These are phyloP conservation scores for Nestor notabilis DNA, from an alignment of 2,113 vertebrate genomes.

Conservation along the genomic window DNA sequence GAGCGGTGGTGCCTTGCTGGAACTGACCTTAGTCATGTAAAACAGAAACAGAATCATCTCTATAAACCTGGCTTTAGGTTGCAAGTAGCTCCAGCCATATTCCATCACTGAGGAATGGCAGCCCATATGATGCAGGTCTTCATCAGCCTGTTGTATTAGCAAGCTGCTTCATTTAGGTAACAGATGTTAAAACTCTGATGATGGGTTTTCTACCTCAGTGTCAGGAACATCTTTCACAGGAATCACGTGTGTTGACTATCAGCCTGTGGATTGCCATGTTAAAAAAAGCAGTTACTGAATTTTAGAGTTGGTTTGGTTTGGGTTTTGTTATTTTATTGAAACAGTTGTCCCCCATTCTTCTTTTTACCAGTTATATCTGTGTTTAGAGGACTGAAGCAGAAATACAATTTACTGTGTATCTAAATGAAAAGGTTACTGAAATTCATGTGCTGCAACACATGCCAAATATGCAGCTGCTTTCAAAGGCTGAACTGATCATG, in stretches of 20 bases:
- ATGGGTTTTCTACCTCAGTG: not conserved
- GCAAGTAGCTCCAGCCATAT: not conserved
- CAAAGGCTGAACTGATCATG: rapidly evolving
- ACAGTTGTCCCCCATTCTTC: rapidly evolving
- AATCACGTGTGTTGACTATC: not conserved
- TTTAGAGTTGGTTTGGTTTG: not conserved
- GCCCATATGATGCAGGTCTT: not conserved
- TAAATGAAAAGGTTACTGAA: not conserved
- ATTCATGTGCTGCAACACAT: not conserved
- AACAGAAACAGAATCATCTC: not conserved
- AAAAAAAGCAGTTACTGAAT: not conserved
- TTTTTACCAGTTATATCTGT: not conserved
- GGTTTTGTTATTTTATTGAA: not conserved
- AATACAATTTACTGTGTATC: not conserved
- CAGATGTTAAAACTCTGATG: not conserved
- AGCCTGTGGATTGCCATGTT: not conserved
- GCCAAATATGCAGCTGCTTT: not conserved
- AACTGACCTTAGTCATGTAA: not conserved
- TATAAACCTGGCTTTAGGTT: not conserved
- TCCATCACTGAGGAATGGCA: not conserved
- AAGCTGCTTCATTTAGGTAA: not conserved
- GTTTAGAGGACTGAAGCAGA: not conserved
- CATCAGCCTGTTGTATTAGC: not conserved
- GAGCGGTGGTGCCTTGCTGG: rapidly evolving
- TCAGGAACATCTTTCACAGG: not conserved